These are phyloP conservation scores for Drosophila subquinaria DNA, from an alignment of 2,888 invertebrate species.

Conservation along the genomic window DNA sequence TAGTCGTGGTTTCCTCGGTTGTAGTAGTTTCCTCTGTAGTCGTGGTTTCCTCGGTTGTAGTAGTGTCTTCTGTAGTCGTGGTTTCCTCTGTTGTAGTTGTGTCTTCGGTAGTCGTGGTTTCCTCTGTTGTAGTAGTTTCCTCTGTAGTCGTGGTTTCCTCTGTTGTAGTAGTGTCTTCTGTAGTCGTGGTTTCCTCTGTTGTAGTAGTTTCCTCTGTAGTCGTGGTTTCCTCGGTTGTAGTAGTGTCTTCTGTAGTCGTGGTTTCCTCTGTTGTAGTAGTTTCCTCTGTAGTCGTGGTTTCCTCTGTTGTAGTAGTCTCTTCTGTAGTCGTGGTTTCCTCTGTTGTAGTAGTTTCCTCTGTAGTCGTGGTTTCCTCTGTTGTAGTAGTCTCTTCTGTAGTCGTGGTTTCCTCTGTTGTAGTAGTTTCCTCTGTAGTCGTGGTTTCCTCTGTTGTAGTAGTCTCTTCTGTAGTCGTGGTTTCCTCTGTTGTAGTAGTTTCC, in stretches of 20 bases:
- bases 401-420: not conserved
- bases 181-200: not conserved
- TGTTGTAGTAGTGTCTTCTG: not conserved
- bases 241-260: not conserved
- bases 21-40: not conserved
- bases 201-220: not conserved
- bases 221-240: not conserved
- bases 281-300: not conserved
- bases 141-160: not conserved
- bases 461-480: not conserved
- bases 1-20: not conserved
- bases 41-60: not conserved
- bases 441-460: not conserved
- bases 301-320: not conserved
- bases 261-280: not conserved
- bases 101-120: not conserved
- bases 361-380: not conserved
- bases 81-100: conserved; percentile 1
- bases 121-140: not conserved
- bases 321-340: conserved; percentile 1
- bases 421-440: not conserved
- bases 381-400: not conserved
- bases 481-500: not conserved
- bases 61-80: not conserved
- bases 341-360: not conserved